A percentile compares a stretch with the other conserved stretches of the same genome.
Evolutionary conservation across 2,888 invertebrate genomes (phyloP).

Genomic region (Orthosia gothica): DNA sequence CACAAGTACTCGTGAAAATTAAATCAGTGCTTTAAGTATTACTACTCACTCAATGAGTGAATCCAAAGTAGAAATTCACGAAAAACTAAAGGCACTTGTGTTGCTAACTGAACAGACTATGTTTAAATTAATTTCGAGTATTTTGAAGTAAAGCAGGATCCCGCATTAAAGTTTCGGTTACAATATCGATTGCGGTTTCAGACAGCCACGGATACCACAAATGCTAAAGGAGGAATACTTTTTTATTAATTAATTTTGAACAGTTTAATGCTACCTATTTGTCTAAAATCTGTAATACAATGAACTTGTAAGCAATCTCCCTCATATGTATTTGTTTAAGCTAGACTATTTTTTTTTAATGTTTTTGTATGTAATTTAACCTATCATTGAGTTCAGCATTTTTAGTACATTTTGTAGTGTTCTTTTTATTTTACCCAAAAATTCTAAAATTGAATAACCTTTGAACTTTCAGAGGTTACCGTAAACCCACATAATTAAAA

Average conservation of each 20-base stretch:
- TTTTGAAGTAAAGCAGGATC: conserved; percentile 46
- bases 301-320: not conserved
- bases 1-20: conserved; percentile 39
- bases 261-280: conserved; percentile 10
- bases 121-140: conserved; percentile 44
- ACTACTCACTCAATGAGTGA: conserved; percentile 21
- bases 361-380: not conserved
- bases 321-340: no score
- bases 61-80: conserved; percentile 22
- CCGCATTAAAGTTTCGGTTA: conserved; percentile 46
- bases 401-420: not conserved
- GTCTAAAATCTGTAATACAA: conserved; percentile 3
- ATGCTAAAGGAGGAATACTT: conserved; percentile 25
- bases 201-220: conserved; percentile 34
- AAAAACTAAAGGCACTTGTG: conserved; percentile 28
- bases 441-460: not conserved
- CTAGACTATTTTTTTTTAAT: no score
- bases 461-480: conserved; percentile 18
- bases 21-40: conserved; percentile 42
- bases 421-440: not conserved
- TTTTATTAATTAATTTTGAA: conserved; percentile 27
- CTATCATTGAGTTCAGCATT: not conserved
- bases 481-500: conserved; percentile 22
- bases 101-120: conserved; percentile 13
- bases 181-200: conserved; percentile 42